phyloP scores from a whole-genome alignment of 2,113 vertebrate species.

The Spizaetus ornatus region DNA sequence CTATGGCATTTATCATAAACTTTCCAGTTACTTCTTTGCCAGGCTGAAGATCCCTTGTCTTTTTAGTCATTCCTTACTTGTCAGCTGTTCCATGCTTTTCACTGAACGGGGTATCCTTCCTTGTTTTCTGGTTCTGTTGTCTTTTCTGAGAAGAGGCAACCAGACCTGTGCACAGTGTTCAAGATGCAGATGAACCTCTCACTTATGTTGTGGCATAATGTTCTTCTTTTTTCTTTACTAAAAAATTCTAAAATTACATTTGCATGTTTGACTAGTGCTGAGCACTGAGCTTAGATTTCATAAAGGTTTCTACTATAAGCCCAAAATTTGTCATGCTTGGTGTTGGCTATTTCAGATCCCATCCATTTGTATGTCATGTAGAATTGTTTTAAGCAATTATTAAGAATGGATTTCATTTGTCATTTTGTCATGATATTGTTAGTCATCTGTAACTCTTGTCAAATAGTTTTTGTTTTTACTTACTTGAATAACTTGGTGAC shows the following conservation, averaged over 20 bases:
- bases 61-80: not conserved
- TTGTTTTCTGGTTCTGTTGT: not conserved
- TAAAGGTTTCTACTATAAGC: not conserved
- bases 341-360: not conserved
- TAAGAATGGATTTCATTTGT: not conserved
- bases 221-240: not conserved
- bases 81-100: not conserved
- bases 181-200: not conserved
- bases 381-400: not conserved
- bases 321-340: accelerated
- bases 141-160: not conserved
- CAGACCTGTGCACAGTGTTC: not conserved
- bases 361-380: accelerated
- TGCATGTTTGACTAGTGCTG: not conserved
- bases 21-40: not conserved
- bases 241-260: not conserved
- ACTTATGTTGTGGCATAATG: not conserved
- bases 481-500: not conserved
- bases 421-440: not conserved
- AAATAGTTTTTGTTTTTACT: not conserved
- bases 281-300: not conserved
- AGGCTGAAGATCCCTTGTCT: not conserved
- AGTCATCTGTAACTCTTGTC: not conserved
- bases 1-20: not conserved
- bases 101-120: not conserved